Conservation (phyloP, 2,797 vertebrate species). For the Poeciliopsis paucimaculata region DNA sequence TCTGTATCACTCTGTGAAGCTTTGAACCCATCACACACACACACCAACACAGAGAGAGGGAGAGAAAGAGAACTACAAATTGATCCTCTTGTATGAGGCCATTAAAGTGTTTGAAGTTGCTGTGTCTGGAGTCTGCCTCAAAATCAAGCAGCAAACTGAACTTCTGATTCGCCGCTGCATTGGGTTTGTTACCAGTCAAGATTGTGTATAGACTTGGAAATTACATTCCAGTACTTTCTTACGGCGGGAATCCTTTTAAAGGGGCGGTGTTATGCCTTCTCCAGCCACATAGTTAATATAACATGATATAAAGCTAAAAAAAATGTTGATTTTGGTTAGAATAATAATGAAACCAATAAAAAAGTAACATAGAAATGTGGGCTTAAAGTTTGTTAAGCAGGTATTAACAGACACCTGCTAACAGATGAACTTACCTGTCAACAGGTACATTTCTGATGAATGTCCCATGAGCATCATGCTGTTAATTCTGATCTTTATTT, state of each 20-base stretch:
- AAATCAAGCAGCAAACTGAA: conserved; percentile 29
- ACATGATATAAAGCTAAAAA: no score
- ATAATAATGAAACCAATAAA: no score
- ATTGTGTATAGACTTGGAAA: conserved; percentile 15
- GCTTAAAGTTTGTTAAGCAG: no score
- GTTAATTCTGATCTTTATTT: neutral
- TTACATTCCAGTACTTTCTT: conserved; percentile 21
- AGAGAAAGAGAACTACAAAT: conserved; percentile 28
- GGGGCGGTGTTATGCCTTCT: neutral
- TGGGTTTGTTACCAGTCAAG: conserved; percentile 4
- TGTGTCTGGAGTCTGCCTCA: conserved; percentile 50
- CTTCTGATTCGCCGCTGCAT: conserved; percentile 22
- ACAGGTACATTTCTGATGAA: no score
- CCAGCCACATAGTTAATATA: neutral
- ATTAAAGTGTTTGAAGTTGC: conserved; percentile 53
- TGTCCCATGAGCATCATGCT: neutral
- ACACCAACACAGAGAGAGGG: conserved; percentile 7
- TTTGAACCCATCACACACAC: conserved; percentile 46
- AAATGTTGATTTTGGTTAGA: no score
- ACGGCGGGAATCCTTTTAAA: conserved; percentile 2
- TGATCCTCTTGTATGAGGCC: conserved; percentile 40
- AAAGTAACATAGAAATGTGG: no score
- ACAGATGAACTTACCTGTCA: no score
- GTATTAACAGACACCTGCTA: no score
- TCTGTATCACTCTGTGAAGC: conserved; percentile 46